These are phyloP conservation scores for Tenualosa thibaudeaui DNA, from an alignment of 2,797 vertebrate genomes.

Conservation along the genomic window DNA sequence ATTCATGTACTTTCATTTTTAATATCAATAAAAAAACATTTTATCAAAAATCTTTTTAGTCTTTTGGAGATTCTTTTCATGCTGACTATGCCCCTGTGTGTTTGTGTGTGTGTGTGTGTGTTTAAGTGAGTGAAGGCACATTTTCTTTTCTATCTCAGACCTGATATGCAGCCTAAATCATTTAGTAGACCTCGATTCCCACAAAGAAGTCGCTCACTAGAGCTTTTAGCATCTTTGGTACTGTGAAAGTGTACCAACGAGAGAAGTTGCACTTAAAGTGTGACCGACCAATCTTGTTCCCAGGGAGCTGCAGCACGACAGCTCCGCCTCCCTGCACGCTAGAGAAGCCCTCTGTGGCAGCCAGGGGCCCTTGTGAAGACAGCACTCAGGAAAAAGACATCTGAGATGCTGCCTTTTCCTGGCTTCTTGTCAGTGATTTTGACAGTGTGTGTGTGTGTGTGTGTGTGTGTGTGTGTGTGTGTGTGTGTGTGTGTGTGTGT, in stretches of 20 bases:
- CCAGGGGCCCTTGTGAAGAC: background rate
- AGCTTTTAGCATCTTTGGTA: slow-evolving; percentile 64
- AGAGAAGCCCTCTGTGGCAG: background rate
- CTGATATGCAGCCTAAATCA: slow-evolving; percentile 61
- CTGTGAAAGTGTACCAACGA: slow-evolving; percentile 54
- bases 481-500: background rate
- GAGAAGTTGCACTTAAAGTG: slow-evolving; percentile 59
- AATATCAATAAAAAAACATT: slow-evolving; percentile 85
- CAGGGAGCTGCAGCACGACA: slow-evolving; percentile 25
- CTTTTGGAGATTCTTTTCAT: slow-evolving; percentile 45
- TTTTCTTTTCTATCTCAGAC: slow-evolving; percentile 56
- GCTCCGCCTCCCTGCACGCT: slow-evolving; percentile 14
- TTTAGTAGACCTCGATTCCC: slow-evolving; percentile 62
- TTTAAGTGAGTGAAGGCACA: background rate
- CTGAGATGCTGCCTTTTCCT: background rate
- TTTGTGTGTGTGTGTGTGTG: slow-evolving; percentile 24
- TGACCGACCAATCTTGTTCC: slow-evolving; percentile 16
- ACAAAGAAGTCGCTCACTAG: slow-evolving; percentile 53
- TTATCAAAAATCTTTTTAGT: slow-evolving; percentile 74
- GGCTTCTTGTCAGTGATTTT: background rate
- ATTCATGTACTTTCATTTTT: slow-evolving; percentile 86
- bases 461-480: background rate
- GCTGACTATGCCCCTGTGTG: slow-evolving; percentile 26
- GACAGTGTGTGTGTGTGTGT: background rate
- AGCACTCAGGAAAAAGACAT: background rate